Conservation (phyloP, 2,797 vertebrate genomes). For the Lemur catta region DNA sequence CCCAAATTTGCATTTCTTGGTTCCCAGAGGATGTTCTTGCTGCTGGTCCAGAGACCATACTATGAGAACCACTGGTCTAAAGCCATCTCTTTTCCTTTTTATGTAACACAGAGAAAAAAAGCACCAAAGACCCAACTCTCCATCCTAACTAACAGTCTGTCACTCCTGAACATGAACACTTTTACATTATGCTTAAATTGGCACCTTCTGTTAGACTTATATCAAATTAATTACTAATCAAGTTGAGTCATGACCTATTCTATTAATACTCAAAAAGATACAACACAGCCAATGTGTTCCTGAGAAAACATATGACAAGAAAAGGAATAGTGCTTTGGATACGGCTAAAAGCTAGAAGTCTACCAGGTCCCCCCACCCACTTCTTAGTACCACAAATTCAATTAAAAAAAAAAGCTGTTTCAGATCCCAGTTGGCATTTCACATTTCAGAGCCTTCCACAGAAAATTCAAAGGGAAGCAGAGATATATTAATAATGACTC, state of each 20-base stretch:
- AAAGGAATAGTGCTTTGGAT: background rate
- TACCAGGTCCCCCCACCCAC: background rate
- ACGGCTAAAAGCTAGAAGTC: background rate
- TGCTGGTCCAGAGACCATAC: background rate
- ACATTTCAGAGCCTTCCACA: slow-evolving; percentile 60
- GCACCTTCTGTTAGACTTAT: background rate
- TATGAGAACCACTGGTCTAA: background rate
- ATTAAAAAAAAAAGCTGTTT: background rate
- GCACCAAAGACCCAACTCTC: background rate
- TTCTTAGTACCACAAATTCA: background rate
- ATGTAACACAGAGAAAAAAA: background rate
- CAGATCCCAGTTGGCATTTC: slow-evolving; percentile 56
- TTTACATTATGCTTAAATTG: background rate
- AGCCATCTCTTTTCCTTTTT: background rate
- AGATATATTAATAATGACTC: slow-evolving; percentile 30
- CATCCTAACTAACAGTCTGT: background rate
- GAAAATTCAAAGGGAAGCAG: slow-evolving; percentile 57
- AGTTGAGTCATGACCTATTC: background rate
- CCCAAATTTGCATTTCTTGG: background rate
- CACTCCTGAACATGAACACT: background rate
- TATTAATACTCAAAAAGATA: background rate
- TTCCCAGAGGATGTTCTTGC: background rate
- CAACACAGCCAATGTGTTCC: background rate
- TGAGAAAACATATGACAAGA: background rate
- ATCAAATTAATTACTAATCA: background rate